A percentile compares a stretch with the other conserved stretches of the same genome.
phyloP scores from a whole-genome alignment of 1,140 invertebrate species.

The Solenopsis invicta region DNA sequence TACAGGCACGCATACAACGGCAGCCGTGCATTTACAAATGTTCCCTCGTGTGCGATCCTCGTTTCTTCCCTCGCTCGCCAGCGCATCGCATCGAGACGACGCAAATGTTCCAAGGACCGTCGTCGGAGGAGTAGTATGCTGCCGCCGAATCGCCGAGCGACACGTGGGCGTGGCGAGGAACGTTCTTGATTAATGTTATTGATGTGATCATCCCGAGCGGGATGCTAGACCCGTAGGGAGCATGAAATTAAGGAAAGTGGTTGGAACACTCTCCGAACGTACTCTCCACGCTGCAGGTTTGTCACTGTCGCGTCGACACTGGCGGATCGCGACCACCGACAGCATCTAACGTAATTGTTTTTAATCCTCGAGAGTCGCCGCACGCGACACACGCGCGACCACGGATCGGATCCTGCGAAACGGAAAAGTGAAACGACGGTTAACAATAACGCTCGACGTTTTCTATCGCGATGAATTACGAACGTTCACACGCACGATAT shows the following conservation, averaged over 20 bases:
- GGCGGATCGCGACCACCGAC: background rate
- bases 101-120: conserved; percentile 38
- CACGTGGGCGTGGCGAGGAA: conserved; percentile 19
- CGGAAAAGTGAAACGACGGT: background rate
- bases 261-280: background rate
- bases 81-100: background rate
- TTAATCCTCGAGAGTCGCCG: background rate
- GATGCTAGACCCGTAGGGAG: conserved; percentile 6
- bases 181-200: conserved; percentile 58
- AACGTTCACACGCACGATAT: background rate
- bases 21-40: conserved; percentile 46
- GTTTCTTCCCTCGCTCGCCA: background rate
- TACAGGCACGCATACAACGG: background rate
- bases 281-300: background rate
- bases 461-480: background rate
- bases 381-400: background rate
- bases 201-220: conserved; percentile 12
- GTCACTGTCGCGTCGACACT: conserved; percentile 10
- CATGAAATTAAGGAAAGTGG: conserved; percentile 23
- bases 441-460: conserved; percentile 25
- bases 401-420: too few relatives aligned
- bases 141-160: background rate
- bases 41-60: conserved; percentile 23
- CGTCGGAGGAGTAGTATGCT: background rate
- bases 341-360: conserved; percentile 25